Evolutionary conservation across 2,888 invertebrate species (phyloP).

Genomic region (Camponotus fellah): DNA sequence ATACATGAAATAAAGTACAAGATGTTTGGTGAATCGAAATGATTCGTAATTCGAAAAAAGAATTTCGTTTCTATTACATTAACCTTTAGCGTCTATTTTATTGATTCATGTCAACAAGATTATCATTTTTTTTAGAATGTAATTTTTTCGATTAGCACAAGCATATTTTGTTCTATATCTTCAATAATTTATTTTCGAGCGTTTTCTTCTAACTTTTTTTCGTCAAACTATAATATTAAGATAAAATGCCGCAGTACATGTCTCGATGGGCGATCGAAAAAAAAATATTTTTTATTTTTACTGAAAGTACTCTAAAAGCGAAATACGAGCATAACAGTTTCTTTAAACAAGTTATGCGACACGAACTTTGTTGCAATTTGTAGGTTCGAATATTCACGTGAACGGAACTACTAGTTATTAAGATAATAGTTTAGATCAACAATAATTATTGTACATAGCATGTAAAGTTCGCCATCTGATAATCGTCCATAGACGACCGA

Average conservation of each 20-base stretch:
- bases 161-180: background rate
- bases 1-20: slow-evolving; percentile 60
- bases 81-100: background rate
- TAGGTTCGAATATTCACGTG: slow-evolving; percentile 56
- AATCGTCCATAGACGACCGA: slow-evolving; percentile 49
- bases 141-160: slow-evolving; percentile 7
- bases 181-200: background rate
- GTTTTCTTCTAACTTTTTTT: slow-evolving; percentile 14
- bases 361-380: slow-evolving; percentile 36
- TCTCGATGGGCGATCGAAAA: slow-evolving; percentile 25
- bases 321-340: slow-evolving; percentile 39
- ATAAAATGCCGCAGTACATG: slow-evolving; percentile 15
- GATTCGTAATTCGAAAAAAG: slow-evolving; percentile 1
- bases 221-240: background rate
- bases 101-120: slow-evolving; percentile 14
- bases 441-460: slow-evolving; percentile 72
- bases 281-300: slow-evolving; percentile 34
- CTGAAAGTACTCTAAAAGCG: slow-evolving; percentile 9
- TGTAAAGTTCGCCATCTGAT: slow-evolving; percentile 63
- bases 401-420: slow-evolving; percentile 73
- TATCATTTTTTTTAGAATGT: background rate
- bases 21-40: slow-evolving; percentile 33
- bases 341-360: slow-evolving; percentile 9
- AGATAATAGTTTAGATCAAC: slow-evolving; percentile 65
- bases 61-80: background rate